Percentiles rank a stretch among this genome's conserved stretches.
Evolutionary conservation across 2,113 vertebrate genomes (phyloP).

Genomic region (Albula glossodonta): DNA sequence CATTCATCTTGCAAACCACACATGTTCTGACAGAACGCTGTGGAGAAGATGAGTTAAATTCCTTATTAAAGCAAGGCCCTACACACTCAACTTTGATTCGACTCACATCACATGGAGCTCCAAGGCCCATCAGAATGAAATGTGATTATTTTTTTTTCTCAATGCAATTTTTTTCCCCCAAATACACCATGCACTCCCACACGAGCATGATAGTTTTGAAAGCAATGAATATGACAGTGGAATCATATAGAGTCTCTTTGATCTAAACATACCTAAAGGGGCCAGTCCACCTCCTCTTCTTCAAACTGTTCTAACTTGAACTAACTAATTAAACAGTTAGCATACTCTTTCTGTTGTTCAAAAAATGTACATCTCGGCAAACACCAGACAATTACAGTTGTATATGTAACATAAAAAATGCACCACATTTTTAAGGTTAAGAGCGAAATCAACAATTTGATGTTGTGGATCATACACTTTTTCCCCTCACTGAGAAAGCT

Average conservation of each 20-base stretch:
- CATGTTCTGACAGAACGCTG: not conserved
- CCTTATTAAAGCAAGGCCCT: not conserved
- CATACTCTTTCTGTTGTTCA: not conserved
- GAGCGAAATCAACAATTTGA: not conserved
- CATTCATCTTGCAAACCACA: not conserved
- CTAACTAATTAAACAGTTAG: not conserved
- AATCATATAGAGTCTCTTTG: not conserved
- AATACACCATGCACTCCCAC: not conserved
- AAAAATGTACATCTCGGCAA: not conserved
- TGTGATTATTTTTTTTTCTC: not conserved
- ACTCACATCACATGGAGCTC: not conserved
- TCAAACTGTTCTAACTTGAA: not conserved
- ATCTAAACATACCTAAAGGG: not conserved
- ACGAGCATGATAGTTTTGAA: not conserved
- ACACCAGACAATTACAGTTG: not conserved
- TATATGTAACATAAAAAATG: not conserved
- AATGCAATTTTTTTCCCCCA: too few relatives aligned
- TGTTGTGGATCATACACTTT: not conserved
- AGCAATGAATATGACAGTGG: not conserved
- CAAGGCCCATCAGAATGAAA: not conserved
- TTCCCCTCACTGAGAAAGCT: not conserved
- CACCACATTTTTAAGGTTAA: not conserved
- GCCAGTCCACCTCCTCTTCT: not conserved
- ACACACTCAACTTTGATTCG: constrained; percentile 2
- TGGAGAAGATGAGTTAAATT: not conserved